Conservation (phyloP, 2,888 invertebrate genomes). For the Anthrax anthrax region DNA sequence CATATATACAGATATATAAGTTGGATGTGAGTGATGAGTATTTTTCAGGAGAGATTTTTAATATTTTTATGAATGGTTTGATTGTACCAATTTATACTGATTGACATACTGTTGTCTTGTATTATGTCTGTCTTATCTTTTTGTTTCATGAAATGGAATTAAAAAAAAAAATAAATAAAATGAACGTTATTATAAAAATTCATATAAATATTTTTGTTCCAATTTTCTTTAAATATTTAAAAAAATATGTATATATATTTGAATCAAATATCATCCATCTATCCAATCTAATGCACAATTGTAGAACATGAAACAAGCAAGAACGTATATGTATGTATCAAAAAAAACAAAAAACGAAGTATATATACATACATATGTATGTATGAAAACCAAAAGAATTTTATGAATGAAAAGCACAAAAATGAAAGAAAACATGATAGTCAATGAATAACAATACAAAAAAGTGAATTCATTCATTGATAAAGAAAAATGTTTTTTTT, state of each 20-base stretch:
- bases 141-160: not conserved
- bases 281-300: too few species aligned
- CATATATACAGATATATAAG: too few species aligned
- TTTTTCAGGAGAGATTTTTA: not conserved
- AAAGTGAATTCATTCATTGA: not conserved
- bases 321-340: too few species aligned
- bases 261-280: not conserved
- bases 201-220: too few species aligned
- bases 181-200: too few species aligned
- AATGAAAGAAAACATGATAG: not conserved
- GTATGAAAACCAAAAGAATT: not conserved
- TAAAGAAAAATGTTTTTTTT: too few species aligned
- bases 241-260: not conserved
- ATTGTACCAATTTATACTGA: too few species aligned
- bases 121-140: not conserved
- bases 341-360: too few species aligned
- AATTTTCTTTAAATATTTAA: not conserved
- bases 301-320: too few species aligned
- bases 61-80: slow-evolving; percentile 2
- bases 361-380: not conserved
- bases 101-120: slow-evolving; percentile 4
- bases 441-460: not conserved
- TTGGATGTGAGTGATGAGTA: slow-evolving; percentile 3
- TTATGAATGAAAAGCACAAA: not conserved
- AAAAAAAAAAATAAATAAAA: too few species aligned